These are phyloP conservation scores for Notocelia uddmanniana DNA, from an alignment of 2,888 invertebrate genomes.

Conservation along the genomic window DNA sequence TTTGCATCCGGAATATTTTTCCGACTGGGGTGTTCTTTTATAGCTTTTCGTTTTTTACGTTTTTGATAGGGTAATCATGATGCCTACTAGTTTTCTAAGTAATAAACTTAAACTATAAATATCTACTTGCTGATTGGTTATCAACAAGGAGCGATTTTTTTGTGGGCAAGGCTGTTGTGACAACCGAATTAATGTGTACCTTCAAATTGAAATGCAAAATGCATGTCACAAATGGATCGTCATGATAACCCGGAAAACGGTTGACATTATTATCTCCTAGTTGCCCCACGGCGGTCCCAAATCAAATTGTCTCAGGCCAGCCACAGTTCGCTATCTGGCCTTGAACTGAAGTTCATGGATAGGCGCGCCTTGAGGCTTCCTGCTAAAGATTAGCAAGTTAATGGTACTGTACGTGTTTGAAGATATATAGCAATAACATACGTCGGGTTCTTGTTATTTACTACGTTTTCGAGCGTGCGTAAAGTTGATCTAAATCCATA, in stretches of 20 bases:
- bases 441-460: no score
- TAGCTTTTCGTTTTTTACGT: slow-evolving; percentile 7
- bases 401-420: background rate
- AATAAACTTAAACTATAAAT: no score
- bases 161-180: no score
- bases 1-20: slow-evolving; percentile 30
- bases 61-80: background rate
- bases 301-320: slow-evolving; percentile 36
- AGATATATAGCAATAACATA: no score
- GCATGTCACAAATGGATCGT: background rate
- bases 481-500: no score
- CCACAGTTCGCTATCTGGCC: slow-evolving; percentile 13
- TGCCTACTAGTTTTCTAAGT: no score
- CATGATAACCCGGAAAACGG: background rate
- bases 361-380: slow-evolving; percentile 9
- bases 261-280: slow-evolving; percentile 15
- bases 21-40: slow-evolving; percentile 13
- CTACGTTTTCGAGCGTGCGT: no score
- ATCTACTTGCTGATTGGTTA: no score
- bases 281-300: slow-evolving; percentile 8
- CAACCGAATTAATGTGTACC: no score
- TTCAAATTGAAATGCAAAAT: background rate
- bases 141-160: no score
- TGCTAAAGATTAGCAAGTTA: slow-evolving; percentile 17
- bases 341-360: slow-evolving; percentile 31